A percentile compares a stretch with the other conserved stretches of the same genome.
Conservation (phyloP, 2,888 invertebrate species). For the Tipula confusa region DNA sequence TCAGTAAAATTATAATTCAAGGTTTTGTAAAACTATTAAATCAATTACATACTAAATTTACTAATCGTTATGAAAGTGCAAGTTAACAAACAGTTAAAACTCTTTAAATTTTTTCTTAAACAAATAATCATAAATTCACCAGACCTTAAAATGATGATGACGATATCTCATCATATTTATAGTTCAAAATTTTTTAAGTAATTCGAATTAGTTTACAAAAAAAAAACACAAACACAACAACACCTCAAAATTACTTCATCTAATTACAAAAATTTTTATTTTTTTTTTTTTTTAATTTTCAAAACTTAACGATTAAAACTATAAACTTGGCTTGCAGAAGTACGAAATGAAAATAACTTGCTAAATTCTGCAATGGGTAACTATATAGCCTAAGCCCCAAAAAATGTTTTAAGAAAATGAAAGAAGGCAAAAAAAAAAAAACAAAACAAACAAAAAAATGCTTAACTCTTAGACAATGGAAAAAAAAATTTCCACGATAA, state of each 20-base stretch:
- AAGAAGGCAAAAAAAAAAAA: no score
- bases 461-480: not conserved
- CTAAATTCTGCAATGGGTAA: not conserved
- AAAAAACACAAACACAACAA: not conserved
- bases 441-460: not conserved
- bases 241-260: constrained; percentile 21
- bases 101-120: not conserved
- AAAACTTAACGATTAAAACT: not conserved
- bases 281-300: not conserved
- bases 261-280: not conserved
- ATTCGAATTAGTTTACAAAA: not conserved
- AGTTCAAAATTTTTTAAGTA: not conserved
- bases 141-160: constrained; percentile 25
- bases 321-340: not conserved
- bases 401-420: not conserved
- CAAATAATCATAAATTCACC: constrained; percentile 25
- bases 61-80: constrained; percentile 1
- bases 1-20: not conserved
- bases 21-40: not conserved
- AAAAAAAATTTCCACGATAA: constrained; percentile 4
- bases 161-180: not conserved
- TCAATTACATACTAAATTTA: constrained; percentile 3
- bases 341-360: not conserved
- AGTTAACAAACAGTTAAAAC: not conserved
- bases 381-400: constrained; percentile 29